A percentile compares a stretch with the other conserved stretches of the same genome.
Evolutionary conservation across 2,797 vertebrate genomes (phyloP).

Genomic region (Linurgus olivaceus): DNA sequence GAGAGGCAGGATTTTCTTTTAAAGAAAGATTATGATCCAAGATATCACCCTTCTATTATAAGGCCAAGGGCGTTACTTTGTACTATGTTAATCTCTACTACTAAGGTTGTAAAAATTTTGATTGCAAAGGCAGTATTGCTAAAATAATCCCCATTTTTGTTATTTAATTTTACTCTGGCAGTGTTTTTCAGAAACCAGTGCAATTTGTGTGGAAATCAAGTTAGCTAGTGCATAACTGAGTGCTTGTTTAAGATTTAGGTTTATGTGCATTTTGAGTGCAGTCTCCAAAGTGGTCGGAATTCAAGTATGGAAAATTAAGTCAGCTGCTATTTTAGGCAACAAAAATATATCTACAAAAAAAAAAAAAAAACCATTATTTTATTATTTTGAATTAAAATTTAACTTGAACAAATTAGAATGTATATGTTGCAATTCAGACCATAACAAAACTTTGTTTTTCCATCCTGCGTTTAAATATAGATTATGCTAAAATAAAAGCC

Average conservation of each 20-base stretch:
- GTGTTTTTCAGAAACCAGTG: not conserved
- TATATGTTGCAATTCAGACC: not conserved
- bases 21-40: not conserved
- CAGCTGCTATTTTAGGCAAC: not conserved
- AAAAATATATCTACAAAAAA: not conserved
- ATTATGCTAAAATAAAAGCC: not conserved
- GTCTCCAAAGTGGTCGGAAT: not conserved
- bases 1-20: not conserved
- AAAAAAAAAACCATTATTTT: not conserved
- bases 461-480: not conserved
- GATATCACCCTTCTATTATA: not conserved
- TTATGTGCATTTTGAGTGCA: not conserved
- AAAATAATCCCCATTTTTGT: not conserved
- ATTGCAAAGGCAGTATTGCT: not conserved
- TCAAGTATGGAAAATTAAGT: not conserved
- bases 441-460: not conserved
- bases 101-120: not conserved
- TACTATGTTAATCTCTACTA: not conserved
- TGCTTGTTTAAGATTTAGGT: not conserved
- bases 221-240: not conserved
- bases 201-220: not conserved
- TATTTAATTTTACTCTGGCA: not conserved
- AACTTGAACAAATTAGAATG: not conserved
- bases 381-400: not conserved
- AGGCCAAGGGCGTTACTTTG: not conserved